These are phyloP conservation scores for Hydrozoanthus tunicans DNA, from an alignment of 64 coral and sea anemone species.

Conservation along the genomic window DNA sequence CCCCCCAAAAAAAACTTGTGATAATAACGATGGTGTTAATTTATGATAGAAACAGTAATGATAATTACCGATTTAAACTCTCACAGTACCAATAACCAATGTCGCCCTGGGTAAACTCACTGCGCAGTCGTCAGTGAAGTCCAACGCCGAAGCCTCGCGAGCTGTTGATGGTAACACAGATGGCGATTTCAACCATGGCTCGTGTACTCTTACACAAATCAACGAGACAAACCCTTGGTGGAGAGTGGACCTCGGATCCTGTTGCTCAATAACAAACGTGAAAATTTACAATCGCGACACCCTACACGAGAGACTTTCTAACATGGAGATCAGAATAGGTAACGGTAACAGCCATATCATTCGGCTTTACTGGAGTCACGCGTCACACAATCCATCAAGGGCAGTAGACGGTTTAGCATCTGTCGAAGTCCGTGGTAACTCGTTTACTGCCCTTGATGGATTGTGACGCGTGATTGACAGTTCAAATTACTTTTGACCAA, in stretches of 20 bases:
- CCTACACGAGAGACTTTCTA: neutral
- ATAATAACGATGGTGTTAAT: neutral
- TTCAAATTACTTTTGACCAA: too few relatives aligned
- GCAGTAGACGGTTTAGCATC: too few relatives aligned
- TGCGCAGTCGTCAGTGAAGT: neutral
- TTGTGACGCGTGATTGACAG: too few relatives aligned
- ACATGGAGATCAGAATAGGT: constrained; percentile 13
- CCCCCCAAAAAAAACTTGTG: neutral
- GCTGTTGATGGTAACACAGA: constrained; percentile 21
- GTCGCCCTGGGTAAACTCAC: neutral
- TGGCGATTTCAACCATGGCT: neutral
- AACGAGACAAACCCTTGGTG: neutral
- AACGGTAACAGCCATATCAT: neutral
- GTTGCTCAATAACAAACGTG: neutral
- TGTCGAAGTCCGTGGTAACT: too few relatives aligned
- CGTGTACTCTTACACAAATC: neutral
- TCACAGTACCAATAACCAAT: neutral
- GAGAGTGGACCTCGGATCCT: constrained; percentile 9
- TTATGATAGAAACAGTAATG: neutral
- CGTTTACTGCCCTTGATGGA: too few relatives aligned
- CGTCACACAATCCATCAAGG: too few relatives aligned
- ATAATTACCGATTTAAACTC: neutral
- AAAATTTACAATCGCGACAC: constrained; percentile 9
- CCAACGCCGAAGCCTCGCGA: neutral
- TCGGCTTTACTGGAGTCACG: too few relatives aligned